Conservation (phyloP, 2,888 invertebrate genomes). For the Sinhomidia bicolor region DNA sequence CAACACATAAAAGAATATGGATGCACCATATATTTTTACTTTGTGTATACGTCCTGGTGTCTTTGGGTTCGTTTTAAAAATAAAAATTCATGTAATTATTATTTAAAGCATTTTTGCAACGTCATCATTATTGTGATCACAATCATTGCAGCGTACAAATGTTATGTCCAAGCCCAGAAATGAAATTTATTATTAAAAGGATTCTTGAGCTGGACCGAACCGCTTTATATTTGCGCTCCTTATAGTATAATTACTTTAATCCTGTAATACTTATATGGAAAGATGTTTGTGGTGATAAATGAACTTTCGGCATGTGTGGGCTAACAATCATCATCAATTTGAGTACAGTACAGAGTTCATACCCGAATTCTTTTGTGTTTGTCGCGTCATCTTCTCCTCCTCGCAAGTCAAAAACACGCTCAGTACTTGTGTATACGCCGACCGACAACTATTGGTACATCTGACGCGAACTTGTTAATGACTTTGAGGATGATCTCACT, state of each 20-base stretch:
- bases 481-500: not conserved
- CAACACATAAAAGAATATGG: not conserved
- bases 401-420: not conserved
- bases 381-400: not conserved
- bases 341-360: not conserved
- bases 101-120: slow-evolving; percentile 10
- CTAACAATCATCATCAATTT: not conserved
- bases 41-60: not conserved
- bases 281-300: not conserved
- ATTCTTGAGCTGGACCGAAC: slow-evolving; percentile 46
- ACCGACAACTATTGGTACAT: not conserved
- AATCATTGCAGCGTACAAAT: not conserved
- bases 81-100: not conserved
- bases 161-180: not conserved
- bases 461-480: slow-evolving; percentile 21
- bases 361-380: not conserved
- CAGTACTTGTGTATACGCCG: not conserved
- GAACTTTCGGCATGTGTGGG: slow-evolving; percentile 18
- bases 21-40: not conserved
- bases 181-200: slow-evolving; percentile 15
- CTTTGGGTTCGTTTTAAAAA: not conserved
- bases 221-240: not conserved
- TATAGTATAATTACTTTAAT: slow-evolving; percentile 20
- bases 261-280: not conserved
- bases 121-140: not conserved